phyloP scores from a whole-genome alignment of 2,888 invertebrate genomes.

The Laothoe populi region DNA sequence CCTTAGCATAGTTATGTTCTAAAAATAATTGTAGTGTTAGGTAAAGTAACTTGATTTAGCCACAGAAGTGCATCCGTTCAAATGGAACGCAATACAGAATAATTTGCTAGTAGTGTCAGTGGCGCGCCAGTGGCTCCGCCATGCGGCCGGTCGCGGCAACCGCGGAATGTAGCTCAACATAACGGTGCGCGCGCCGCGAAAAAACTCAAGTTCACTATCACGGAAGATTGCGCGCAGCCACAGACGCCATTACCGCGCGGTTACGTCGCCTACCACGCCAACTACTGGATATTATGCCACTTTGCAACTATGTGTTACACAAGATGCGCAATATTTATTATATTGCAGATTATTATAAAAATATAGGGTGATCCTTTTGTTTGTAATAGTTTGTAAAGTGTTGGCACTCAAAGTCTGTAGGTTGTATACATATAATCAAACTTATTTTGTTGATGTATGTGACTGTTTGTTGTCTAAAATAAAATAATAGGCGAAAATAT shows the following conservation, averaged over 20 bases:
- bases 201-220: slow-evolving; percentile 84
- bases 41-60: slow-evolving; percentile 20
- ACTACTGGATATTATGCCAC: slow-evolving; percentile 58
- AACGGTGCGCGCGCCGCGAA: slow-evolving; percentile 78
- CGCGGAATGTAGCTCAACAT: slow-evolving; percentile 81
- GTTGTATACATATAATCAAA: too few relatives aligned
- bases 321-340: slow-evolving; percentile 48
- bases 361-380: too few relatives aligned
- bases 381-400: too few relatives aligned
- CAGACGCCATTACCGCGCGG: slow-evolving; percentile 68
- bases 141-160: slow-evolving; percentile 62
- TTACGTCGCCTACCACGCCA: slow-evolving; percentile 78
- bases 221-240: slow-evolving; percentile 78
- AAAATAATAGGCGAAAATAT: too few relatives aligned
- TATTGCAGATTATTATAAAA: slow-evolving; percentile 33
- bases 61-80: slow-evolving; percentile 19
- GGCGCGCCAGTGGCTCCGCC: slow-evolving; percentile 61
- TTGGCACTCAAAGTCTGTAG: too few relatives aligned
- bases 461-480: too few relatives aligned
- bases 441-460: too few relatives aligned
- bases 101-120: slow-evolving; percentile 18
- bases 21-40: not conserved
- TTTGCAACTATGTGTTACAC: slow-evolving; percentile 61
- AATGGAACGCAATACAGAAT: slow-evolving; percentile 15
- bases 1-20: too few relatives aligned